These are phyloP conservation scores for Melieria crassipennis DNA, from an alignment of 2,888 invertebrate genomes.

Conservation along the genomic window DNA sequence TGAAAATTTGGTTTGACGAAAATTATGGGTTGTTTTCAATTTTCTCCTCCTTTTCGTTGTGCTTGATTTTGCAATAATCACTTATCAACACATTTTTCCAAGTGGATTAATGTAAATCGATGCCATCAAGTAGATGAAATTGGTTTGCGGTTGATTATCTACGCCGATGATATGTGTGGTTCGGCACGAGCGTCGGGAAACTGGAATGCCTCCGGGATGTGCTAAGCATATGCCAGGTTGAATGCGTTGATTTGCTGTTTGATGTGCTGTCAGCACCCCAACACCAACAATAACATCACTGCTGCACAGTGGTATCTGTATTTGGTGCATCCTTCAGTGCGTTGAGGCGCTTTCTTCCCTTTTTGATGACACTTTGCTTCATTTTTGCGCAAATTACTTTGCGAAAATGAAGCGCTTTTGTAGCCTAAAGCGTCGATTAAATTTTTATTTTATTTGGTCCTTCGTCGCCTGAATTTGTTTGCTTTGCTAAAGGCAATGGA, in stretches of 20 bases:
- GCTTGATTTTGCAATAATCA: slow-evolving; percentile 51
- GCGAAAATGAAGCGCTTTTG: slow-evolving; percentile 53
- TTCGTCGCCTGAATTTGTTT: background rate
- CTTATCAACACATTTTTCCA: slow-evolving; percentile 56
- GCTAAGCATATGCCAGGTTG: background rate
- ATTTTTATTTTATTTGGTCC: too few relatives aligned
- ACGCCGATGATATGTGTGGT: too few relatives aligned
- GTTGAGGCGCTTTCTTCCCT: slow-evolving; percentile 54
- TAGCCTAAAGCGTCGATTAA: slow-evolving; percentile 9
- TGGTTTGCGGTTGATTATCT: too few relatives aligned
- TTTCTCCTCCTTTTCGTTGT: slow-evolving; percentile 35
- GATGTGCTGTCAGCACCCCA: background rate
- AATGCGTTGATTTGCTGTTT: slow-evolving; percentile 1
- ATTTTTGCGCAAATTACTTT: slow-evolving; percentile 58
- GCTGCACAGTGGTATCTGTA: slow-evolving; percentile 6
- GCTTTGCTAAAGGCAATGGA: background rate
- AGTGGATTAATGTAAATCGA: too few relatives aligned
- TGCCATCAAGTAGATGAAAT: too few relatives aligned
- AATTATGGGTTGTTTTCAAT: slow-evolving; percentile 59
- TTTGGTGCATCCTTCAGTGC: slow-evolving; percentile 53
- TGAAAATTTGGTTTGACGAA: slow-evolving; percentile 50
- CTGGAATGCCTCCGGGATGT: too few relatives aligned
- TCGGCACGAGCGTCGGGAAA: too few relatives aligned
- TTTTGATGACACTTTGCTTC: slow-evolving; percentile 34
- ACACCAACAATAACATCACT: background rate